These are phyloP conservation scores for Neoseiulus cucumeris DNA, from an alignment of 1,140 invertebrate species.

Conservation along the genomic window DNA sequence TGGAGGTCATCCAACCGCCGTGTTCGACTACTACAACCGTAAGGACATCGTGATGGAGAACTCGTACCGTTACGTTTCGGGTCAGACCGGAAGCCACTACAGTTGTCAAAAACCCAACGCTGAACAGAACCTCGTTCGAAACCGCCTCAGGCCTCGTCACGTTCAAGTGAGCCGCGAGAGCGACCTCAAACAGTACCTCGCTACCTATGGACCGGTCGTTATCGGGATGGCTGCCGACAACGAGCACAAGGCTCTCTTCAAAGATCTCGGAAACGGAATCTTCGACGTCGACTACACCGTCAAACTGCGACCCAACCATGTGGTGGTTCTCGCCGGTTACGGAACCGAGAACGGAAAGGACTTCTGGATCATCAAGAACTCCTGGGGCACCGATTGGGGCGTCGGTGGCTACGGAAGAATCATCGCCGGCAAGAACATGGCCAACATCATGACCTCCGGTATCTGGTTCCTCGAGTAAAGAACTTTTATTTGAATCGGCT, in stretches of 20 bases:
- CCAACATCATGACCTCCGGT: not conserved
- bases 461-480: not conserved
- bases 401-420: slow-evolving; percentile 29
- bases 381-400: slow-evolving; percentile 45
- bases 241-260: not conserved
- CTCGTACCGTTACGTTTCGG: not conserved
- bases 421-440: slow-evolving; percentile 25
- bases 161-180: not conserved
- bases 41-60: not conserved
- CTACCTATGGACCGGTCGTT: not conserved
- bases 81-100: not conserved
- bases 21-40: not conserved
- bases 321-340: not conserved
- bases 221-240: not conserved
- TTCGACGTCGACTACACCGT: not conserved
- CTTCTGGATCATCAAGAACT: slow-evolving; percentile 78
- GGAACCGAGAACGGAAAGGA: slow-evolving; percentile 26
- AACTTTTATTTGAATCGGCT: no score
- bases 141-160: not conserved
- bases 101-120: not conserved
- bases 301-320: not conserved
- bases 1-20: not conserved
- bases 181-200: not conserved
- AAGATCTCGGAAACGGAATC: not conserved
- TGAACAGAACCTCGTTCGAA: not conserved